Evolutionary conservation across 2,113 vertebrate species (phyloP), one percentile per base, ranked within the genome.

Genomic region (Morphnarchus princeps): DNA sequence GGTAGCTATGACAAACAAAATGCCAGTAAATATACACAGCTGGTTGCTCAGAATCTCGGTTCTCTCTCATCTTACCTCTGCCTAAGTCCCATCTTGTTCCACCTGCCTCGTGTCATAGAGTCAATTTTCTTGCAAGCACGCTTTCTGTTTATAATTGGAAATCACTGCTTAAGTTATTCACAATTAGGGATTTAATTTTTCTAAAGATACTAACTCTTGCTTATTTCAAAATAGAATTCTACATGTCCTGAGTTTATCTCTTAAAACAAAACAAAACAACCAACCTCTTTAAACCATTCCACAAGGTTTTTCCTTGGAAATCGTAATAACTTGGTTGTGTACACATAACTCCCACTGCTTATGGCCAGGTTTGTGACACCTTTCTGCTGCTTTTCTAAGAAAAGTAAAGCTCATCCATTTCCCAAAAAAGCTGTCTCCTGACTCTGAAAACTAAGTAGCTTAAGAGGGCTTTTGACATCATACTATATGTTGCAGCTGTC

Each of bases 251-350:
- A 54, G 21, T 58, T 76, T 42, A 3, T 62, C 50, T 36, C 54
- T 54, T 36, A 2, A 31, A 45, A 66, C 22, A 52, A 45, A 26
- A 9, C 50, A 22, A 69, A 34, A 10, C 38, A 52, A 38, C 15
- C 26, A 54, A 54, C 3, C 25, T 42, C 16, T 80, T 91, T 62
- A 87, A 42, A 65, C 11, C 16, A 47, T 50, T 47, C 40, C 26
- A n/a, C 47, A 28, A 42, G 7, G 4, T 47, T 59, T 74, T 91
- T 43, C 65, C 45, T 70, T 57, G 40, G 59, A 88, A 78, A 40
- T 45, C 0, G 0, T 28, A 3, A 0, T n/a, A 61, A 61, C 21
- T 22, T 77, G 7, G 16, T 50, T 69, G 26, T 31, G 5, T 72
- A 89, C 49, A n/a, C 9, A 1, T 42, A 50, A 24, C 18, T 73